These are phyloP conservation scores for Nestor notabilis DNA, from an alignment of 2,113 vertebrate genomes.

Conservation along the genomic window DNA sequence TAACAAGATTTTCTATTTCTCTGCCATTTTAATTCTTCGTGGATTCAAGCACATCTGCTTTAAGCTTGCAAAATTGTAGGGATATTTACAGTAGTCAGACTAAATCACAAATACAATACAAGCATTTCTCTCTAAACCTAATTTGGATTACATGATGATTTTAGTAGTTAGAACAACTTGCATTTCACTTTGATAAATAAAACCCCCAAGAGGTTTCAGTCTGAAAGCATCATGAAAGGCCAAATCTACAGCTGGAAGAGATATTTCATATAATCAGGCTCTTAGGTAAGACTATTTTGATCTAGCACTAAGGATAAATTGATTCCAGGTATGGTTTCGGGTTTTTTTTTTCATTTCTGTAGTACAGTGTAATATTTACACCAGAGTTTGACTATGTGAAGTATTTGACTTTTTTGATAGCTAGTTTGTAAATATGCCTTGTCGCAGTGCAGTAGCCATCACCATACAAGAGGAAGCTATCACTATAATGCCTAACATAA, in stretches of 20 bases:
- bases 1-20: rapidly evolving
- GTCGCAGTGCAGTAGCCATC: background rate
- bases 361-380: background rate
- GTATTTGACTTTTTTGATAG: background rate
- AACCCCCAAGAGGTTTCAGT: background rate
- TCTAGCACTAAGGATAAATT: background rate
- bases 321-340: background rate
- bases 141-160: background rate
- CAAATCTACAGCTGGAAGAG: background rate
- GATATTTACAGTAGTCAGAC: background rate
- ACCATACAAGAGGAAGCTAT: rapidly evolving
- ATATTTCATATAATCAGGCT: background rate
- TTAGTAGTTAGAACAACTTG: background rate
- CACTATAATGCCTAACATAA: rapidly evolving
- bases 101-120: background rate
- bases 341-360: rapidly evolving
- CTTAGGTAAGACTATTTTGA: background rate
- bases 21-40: background rate
- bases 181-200: background rate
- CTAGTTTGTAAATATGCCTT: rapidly evolving
- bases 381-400: background rate
- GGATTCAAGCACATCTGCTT: background rate
- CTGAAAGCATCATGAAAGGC: background rate
- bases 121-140: background rate
- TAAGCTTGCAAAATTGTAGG: background rate